Base-by-base conservation (phyloP, 2,113 vertebrate genomes). In the Polyodon spathula region DNA sequence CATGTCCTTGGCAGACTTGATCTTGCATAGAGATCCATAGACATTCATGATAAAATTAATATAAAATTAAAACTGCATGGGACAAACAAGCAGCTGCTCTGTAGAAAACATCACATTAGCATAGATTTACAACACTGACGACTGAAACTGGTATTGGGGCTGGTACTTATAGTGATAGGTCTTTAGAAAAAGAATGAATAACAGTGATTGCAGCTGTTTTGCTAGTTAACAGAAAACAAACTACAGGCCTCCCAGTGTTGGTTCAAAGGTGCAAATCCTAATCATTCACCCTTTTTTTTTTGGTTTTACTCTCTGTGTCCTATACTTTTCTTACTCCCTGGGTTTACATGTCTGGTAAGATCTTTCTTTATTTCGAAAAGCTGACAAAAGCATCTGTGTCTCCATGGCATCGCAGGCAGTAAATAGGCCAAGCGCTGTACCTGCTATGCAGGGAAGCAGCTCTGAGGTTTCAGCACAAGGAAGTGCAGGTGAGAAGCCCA, bases 301-400 rank as follows among this genome's bases (percentile, higher is more conserved):
- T 53, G 16, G 27, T 27, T 27, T 27, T 27, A 16, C 58, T 53
- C 6, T n/a, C 64, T 71, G 66, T 56, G 74, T 27, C 74, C 73
- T 67, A 66, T 73, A 56, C 39, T 61, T 58, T 43, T 63, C 67
- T 68, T 58, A 73, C 53, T 65, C 60, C 64, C 62, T 2, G 17
- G 64, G 66, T 68, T 69, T 59, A 37, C 73, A 75, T 74, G 73
- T 73, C 71, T 74, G 62, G 64, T 63, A 62, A 27, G 27, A 27
- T 27, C 68, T 74, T 77, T 79, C 75, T 72, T 76, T 63, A 57
- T 67, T 44, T 63, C 76, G 68, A 76, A 70, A 74, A 77, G 68
- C 74, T 77, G 72, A 77, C 61, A 77, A 66, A 76, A 78, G 70
- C 65, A 75, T 70, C 78, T 77, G 71, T 68, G 59, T 60, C 62